Percentiles rank a stretch among this genome's conserved stretches.
Evolutionary conservation across 2,113 vertebrate species (phyloP).

Genomic region (Lathamus discolor): DNA sequence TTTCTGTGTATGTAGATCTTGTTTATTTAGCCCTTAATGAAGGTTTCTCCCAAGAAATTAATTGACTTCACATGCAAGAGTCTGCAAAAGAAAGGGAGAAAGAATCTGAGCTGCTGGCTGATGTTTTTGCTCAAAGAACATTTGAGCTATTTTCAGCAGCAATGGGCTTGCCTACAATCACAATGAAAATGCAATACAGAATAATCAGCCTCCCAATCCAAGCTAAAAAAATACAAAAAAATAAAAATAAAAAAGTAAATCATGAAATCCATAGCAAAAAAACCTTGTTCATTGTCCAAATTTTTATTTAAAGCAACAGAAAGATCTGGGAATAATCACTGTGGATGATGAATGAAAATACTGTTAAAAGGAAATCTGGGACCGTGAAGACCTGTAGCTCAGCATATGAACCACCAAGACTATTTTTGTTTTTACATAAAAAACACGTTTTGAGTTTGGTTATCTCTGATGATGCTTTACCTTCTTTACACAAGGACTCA

Average conservation of each 20-base stretch:
- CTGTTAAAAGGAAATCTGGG: neutral
- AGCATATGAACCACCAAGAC: neutral
- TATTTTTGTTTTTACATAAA: neutral
- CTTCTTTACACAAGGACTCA: neutral
- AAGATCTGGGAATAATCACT: neutral
- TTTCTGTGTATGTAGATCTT: slow-evolving; percentile 40
- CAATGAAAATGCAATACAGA: slow-evolving; percentile 49
- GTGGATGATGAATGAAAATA: neutral
- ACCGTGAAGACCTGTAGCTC: neutral
- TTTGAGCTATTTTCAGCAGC: slow-evolving; percentile 89
- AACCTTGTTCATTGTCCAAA: slow-evolving; percentile 38
- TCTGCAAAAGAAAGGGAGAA: slow-evolving; percentile 72
- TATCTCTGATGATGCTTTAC: neutral
- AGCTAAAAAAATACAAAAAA: neutral
- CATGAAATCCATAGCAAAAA: slow-evolving; percentile 69
- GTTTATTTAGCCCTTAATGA: slow-evolving; percentile 72
- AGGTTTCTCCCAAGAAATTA: slow-evolving; percentile 69
- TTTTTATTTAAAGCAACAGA: slow-evolving; percentile 66
- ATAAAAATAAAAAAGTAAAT: neutral
- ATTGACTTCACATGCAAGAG: slow-evolving; percentile 68
- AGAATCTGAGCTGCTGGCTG: slow-evolving; percentile 78
- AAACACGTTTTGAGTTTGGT: neutral
- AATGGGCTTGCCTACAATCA: slow-evolving; percentile 70
- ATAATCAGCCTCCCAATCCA: neutral
- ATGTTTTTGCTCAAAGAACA: slow-evolving; percentile 70